phyloP scores from a whole-genome alignment of 2,113 vertebrate genomes.

The Actenoides lindsayi region DNA sequence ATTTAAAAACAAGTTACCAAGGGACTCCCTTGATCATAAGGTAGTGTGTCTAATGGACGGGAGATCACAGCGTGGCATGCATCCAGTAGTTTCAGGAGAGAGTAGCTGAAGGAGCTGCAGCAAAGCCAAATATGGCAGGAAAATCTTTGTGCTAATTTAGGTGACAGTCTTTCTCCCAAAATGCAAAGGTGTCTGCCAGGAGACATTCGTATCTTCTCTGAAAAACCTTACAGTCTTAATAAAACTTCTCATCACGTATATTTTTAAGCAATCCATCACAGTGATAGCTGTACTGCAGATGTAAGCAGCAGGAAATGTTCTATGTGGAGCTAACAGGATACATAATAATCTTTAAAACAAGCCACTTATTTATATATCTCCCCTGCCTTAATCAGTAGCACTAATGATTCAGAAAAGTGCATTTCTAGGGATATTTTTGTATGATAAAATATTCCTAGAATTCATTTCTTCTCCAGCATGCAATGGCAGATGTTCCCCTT shows the following conservation, averaged over 20 bases:
- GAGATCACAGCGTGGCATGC: background rate
- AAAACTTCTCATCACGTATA: background rate
- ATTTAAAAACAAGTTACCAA: background rate
- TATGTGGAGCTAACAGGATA: background rate
- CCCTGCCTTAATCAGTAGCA: background rate
- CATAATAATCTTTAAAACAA: conserved; percentile 9
- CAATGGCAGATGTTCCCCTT: background rate
- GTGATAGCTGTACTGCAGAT: conserved; percentile 14
- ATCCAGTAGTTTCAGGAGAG: background rate
- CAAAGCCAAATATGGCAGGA: conserved; percentile 40
- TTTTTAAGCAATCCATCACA: conserved; percentile 27
- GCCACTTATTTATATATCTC: background rate
- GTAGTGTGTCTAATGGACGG: background rate
- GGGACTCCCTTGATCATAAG: background rate
- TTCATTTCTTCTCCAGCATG: background rate
- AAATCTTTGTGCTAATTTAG: conserved; percentile 27
- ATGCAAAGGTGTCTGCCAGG: background rate
- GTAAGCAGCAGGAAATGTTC: conserved; percentile 33
- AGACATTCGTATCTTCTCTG: conserved; percentile 35
- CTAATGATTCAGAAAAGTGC: background rate
- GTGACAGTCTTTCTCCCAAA: background rate
- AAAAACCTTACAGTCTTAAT: conserved; percentile 22
- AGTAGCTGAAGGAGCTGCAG: conserved; percentile 3
- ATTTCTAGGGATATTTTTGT: background rate
- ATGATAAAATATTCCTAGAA: background rate